Base-by-base conservation (phyloP, 2,797 vertebrate genomes). In the Melanotaenia trifasciata region DNA sequence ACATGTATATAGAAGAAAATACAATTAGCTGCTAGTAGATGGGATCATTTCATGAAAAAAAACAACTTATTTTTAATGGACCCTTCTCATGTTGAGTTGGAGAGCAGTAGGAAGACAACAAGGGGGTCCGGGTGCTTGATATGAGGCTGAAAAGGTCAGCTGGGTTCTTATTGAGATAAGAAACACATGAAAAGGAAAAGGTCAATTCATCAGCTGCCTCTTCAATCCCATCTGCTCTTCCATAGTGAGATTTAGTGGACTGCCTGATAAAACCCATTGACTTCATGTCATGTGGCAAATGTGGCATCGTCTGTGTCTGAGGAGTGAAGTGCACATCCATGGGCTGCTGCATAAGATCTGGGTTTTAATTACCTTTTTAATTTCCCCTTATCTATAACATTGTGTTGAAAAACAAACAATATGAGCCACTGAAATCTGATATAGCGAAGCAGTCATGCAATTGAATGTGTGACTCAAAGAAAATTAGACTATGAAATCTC, bases 131-230 rank as follows among this genome's bases (percentile, higher is more conserved):
- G 66, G 70, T 83, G 77, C 81, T 84, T 90, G 90, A 93, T 89
- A 79, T 77, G 82, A 58, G 79, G 67, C 88, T 86, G 87, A 85
- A 94, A 95, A 95, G 94, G 94, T 94, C 92, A 94, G 81, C 40
- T 9, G 45, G 83, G 84, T 92, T 92, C 90, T 93, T 91, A 91
- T 78, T 90, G 89, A 92, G 92, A 94, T 92, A 91, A 91, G 88
- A 85, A 91, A 91, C 82, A 80, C 89, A 87, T 84, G 76, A 86
- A 90, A 92, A 78, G 67, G 72, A 87, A 92, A 95, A 95, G 94
- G 93, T 94, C 93, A 94, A 89, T 92, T 93, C 87, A 93, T 94
- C 92, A 93, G 74, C 81, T 90, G 73, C 80, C 82, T 87, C 85
- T 92, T 90, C 85, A 92, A 93, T 91, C 90, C 87, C 79, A 56